A percentile compares a stretch with the other conserved stretches of the same genome.
Evolutionary conservation across 2,888 invertebrate species (phyloP).

Genomic region (Mycalesis mineus): DNA sequence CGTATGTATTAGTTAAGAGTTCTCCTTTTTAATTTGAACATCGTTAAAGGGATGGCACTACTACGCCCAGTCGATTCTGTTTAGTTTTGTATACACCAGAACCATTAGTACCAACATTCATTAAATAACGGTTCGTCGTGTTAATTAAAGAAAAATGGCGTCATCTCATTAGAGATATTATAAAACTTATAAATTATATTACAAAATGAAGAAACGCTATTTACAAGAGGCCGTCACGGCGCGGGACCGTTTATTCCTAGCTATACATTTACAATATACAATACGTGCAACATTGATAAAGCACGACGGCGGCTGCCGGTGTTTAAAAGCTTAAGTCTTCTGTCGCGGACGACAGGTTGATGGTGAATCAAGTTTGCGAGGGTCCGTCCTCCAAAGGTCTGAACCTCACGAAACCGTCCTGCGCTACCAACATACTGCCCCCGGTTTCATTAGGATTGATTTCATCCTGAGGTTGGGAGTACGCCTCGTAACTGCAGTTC

Average conservation of each 20-base stretch:
- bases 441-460: conserved; percentile 70
- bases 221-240: conserved; percentile 64
- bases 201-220: conserved; percentile 55
- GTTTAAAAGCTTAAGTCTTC: conserved; percentile 63
- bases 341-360: conserved; percentile 60
- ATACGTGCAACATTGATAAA: conserved; percentile 27
- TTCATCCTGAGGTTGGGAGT: conserved; percentile 78
- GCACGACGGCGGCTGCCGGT: conserved; percentile 21
- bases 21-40: neutral
- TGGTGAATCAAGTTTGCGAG: conserved; percentile 71
- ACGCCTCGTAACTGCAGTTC: conserved; percentile 69
- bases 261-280: conserved; percentile 69
- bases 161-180: conserved; percentile 34
- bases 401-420: conserved; percentile 92
- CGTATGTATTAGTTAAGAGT: too few relatives aligned
- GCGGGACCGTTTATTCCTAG: conserved; percentile 49
- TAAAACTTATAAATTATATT: conserved; percentile 37
- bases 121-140: conserved; percentile 19
- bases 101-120: conserved; percentile 22
- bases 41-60: neutral
- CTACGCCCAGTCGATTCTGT: neutral
- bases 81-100: conserved; percentile 5
- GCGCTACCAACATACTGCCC: conserved; percentile 91
- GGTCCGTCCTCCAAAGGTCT: conserved; percentile 81
- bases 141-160: conserved; percentile 36